Evolutionary conservation across 2,888 invertebrate genomes (phyloP), one percentile per base, ranked within the genome.

Genomic region (Taphrorychus bicolor): DNA sequence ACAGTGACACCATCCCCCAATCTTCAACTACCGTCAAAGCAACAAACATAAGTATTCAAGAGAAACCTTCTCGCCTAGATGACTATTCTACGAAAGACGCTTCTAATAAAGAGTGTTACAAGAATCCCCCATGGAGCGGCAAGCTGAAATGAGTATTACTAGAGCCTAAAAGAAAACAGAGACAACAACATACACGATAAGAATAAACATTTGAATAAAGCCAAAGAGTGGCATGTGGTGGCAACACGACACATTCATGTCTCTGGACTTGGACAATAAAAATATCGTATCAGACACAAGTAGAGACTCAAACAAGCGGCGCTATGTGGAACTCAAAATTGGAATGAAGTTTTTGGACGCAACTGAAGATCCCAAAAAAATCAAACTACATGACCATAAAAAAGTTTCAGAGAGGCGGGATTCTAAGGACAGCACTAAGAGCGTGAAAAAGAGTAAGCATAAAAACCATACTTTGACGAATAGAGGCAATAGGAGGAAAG

Each of bases 291-390:
- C 60, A 40, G 71, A 71, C n/a, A n/a, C 71, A 42, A 74, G 62
- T 21, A 80, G 75, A 72, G 80, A 79, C 74, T 73, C 76, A 5
- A 77, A 73, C 54, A 87, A 87, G 79, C 82, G 87, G 45, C 88
- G 88, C 2, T 86, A 86, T 66, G 86, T 90, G 23, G 87, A 89
- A 0, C 84, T 86, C 63, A 94, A 94, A 81, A 85, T 93, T 57
- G 86, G 93, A 67, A 87, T 92, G 76, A 93, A 93, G n/a, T n/a
- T n/a, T 3, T 74, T 84, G 57, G 87, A 87, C 72, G 82, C 82
- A 59, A 78, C 85, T 2, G 83, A 84, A 59, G 89, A 91, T 68
- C 78, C 84, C 2, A 91, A 91, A 75, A 87, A 88, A 71, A 83
- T 85, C 72, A 90, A 88, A 80, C 83, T 85, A 62, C 78, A 81